Base-by-base conservation (phyloP, 2,888 invertebrate species). In the Oxystoma pomonae region DNA sequence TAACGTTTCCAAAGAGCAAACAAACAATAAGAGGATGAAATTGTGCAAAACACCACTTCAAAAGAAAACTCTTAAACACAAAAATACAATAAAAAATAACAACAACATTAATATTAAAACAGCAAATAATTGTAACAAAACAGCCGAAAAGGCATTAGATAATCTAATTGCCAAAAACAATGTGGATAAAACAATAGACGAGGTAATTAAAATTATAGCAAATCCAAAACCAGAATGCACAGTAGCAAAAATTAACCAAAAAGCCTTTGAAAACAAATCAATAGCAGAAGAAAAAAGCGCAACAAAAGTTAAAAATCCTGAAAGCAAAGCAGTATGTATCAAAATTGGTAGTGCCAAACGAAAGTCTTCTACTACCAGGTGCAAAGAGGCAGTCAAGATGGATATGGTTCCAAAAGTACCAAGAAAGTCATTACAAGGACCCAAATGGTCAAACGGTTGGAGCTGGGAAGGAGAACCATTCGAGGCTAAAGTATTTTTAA, bases 391-490 rank as follows among this genome's bases (percentile, higher is more conserved):
- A 64, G 75, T 77, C 58, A 69, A 66, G 62, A 68, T 68, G 21
- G 68, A 72, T 58, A 67, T 71, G 16, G 66, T 75, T 18, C 64
- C 68, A 16, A 74, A 70, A 68, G 66, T 74, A 59, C 74, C 76
- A 20, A 76, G 76, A 66, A 79, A 72, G 73, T 70, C 74, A 58
- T 67, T 72, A 60, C 75, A 67, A 65, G 71, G 83, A 71, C 89
- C 89, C 51, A 86, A 86, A 72, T 94, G 93, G 93, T 93, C 92
- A 76, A 95, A 96, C 77, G 95, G 95, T 21, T 96, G 96, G 96
- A 87, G 85, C 68, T 96, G 94, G 92, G 90, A 91, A 75, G 95
- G 95, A 57, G 89, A 92, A 70, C 84, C 91, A 35, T 91, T 88
- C 77, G 85, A 92, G 75, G 89, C 90, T 69, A 90, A 90, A 83